These are phyloP conservation scores for Perca schrenkii DNA, from an alignment of 2,113 vertebrate species.

Conservation along the genomic window DNA sequence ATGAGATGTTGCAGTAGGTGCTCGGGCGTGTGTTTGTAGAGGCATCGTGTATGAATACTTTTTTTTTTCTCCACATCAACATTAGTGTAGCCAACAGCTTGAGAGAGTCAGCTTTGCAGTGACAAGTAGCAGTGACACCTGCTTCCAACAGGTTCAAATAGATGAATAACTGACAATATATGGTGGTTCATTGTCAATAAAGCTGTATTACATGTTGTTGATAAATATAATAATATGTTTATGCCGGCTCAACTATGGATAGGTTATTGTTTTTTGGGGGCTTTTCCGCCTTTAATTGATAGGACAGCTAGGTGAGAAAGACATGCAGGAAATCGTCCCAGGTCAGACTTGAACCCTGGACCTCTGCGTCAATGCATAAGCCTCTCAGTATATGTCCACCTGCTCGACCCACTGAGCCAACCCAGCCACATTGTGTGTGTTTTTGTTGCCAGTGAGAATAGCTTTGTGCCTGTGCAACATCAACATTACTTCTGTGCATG, in stretches of 20 bases:
- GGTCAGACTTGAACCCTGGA: too few species aligned
- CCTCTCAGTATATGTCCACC: too few species aligned
- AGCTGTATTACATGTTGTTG: conserved; percentile 9
- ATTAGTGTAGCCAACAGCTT: conserved; percentile 9
- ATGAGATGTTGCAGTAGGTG: conserved; percentile 26
- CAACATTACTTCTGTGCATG: conserved; percentile 32
- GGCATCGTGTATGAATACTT: conserved; percentile 11
- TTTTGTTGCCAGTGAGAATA: conserved; percentile 3
- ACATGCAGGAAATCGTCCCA: too few species aligned
- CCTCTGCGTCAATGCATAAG: too few species aligned
- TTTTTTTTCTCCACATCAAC: conserved; percentile 7
- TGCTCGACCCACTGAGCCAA: too few species aligned
- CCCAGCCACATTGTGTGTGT: not conserved
- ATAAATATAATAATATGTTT: conserved; percentile 20
- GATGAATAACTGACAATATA: conserved; percentile 38
- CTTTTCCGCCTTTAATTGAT: too few species aligned
- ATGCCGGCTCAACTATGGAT: not conserved
- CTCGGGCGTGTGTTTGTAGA: conserved; percentile 27
- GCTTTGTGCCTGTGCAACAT: not conserved
- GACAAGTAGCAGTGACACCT: conserved; percentile 46
- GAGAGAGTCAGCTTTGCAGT: conserved; percentile 58
- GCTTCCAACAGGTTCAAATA: conserved; percentile 57
- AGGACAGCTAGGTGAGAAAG: too few species aligned
- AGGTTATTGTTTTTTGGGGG: not conserved
- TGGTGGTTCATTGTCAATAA: not conserved